phyloP scores from a whole-genome alignment of 2,797 vertebrate genomes.

The Kryptolebias ocellatus region DNA sequence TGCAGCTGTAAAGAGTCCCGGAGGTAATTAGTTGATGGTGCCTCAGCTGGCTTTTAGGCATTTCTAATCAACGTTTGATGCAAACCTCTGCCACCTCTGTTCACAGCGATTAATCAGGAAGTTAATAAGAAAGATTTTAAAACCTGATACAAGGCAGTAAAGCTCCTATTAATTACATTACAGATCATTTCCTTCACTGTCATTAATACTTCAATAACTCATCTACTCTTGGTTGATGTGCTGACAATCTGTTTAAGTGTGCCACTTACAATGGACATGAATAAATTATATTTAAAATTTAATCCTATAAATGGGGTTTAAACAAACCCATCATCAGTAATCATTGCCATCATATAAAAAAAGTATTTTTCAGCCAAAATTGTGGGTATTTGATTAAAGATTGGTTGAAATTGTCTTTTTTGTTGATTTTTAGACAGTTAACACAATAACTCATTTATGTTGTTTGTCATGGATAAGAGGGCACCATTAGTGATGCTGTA shows the following conservation, averaged over 20 bases:
- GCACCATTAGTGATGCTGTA: no score
- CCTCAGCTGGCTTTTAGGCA: constrained; percentile 29
- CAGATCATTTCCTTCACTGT: neutral
- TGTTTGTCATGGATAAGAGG: no score
- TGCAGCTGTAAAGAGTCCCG: constrained; percentile 21
- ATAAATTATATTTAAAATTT: neutral
- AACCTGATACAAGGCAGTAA: constrained; percentile 10
- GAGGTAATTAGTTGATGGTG: constrained; percentile 24
- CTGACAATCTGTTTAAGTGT: neutral
- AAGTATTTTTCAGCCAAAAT: no score
- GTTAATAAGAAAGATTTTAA: constrained; percentile 32
- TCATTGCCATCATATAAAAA: neutral
- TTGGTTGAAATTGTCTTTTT: no score
- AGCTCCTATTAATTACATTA: constrained; percentile 10
- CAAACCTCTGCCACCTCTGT: constrained; percentile 21
- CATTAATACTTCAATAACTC: neutral
- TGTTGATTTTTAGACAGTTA: no score
- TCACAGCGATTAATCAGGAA: constrained; percentile 19
- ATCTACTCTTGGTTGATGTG: neutral
- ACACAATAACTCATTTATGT: no score
- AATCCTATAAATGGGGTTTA: neutral
- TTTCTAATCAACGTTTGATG: constrained; percentile 44
- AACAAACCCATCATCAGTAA: neutral
- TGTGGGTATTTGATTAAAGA: neutral
- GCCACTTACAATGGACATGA: neutral